phyloP scores from a whole-genome alignment of 2,797 vertebrate species.

The Cyclura pinguis region DNA sequence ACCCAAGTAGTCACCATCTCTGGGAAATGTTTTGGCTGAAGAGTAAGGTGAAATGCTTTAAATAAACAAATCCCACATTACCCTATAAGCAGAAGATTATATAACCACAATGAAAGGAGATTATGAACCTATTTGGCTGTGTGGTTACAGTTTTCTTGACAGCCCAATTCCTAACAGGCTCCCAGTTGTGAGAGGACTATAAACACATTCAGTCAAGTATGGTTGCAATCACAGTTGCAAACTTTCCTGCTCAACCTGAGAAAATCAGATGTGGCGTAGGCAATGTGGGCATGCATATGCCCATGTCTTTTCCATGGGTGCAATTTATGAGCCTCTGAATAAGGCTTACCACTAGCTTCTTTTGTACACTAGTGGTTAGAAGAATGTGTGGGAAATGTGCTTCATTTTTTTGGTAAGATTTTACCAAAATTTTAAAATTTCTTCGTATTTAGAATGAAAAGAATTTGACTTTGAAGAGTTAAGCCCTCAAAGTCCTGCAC shows the following conservation, averaged over 20 bases:
- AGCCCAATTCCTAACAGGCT: neutral
- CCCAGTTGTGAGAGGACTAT: neutral
- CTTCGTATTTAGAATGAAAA: no score
- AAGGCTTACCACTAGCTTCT: neutral
- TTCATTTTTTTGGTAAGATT: neutral
- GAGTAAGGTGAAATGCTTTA: no score
- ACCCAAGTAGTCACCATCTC: no score
- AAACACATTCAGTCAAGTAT: neutral
- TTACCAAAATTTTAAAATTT: neutral
- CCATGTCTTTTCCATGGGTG: neutral
- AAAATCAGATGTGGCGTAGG: neutral
- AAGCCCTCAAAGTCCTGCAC: no score
- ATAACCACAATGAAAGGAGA: no score
- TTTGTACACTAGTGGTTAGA: neutral
- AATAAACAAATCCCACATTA: no score
- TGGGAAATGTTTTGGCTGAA: no score
- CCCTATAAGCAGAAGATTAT: no score
- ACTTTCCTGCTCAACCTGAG: neutral
- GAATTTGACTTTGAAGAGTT: no score
- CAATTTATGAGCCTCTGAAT: neutral
- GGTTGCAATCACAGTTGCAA: neutral
- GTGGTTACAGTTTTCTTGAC: neutral
- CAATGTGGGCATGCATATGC: neutral
- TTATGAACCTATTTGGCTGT: neutral
- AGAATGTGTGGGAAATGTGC: no score